Evolutionary conservation across 2,113 vertebrate species (phyloP), one percentile per base, ranked within the genome.

Genomic region (Dolichallabes microphthalmus): DNA sequence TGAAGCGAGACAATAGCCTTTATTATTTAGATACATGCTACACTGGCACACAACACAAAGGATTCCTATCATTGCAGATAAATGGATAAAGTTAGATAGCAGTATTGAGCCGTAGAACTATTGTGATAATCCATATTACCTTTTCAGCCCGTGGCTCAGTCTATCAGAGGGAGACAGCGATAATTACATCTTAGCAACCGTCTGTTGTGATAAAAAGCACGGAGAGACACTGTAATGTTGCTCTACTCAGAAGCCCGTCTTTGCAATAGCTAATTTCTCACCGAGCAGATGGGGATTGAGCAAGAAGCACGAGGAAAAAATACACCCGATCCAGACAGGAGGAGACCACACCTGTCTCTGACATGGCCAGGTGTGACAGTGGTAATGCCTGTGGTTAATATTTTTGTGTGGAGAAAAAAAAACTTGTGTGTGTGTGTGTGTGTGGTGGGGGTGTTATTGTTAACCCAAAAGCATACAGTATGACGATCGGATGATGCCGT

Each of bases 81-180:
- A 95, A 94, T 94, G 92, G 93, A 95, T 94, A 93, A 94, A 94
- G 90, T 91, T 92, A 93, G 91, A 93, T 92, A 92, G 91, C 85
- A 84, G 92, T 92, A 93, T 92, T 93, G 93, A 95, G 92, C 92
- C 92, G 88, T 88, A 91, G 88, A 92, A 92, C 93, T 90, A 91
- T 94, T 94, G 92, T 93, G 92, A 93, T 94, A 92, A 93, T 94
- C 93, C 92, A 94, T 93, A 93, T 95, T 94, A 94, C 93, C 93
- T 94, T 94, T 94, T 94, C 91, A 93, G 87, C 89, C 89, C 45
- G 60, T 60, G 88, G 87, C 91, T 91, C 92, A 89, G 90, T 92
- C 92, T 93, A 93, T 93, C 93, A 94, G 92, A 92, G 91, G 88
- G 83, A 86, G 93, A 92, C 94, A 88, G 90, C 92, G 93, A 94